Evolutionary conservation across 2,797 vertebrate species (phyloP), one percentile per base, ranked within the genome.

Genomic region (Microctenopoma stevenorrisi): DNA sequence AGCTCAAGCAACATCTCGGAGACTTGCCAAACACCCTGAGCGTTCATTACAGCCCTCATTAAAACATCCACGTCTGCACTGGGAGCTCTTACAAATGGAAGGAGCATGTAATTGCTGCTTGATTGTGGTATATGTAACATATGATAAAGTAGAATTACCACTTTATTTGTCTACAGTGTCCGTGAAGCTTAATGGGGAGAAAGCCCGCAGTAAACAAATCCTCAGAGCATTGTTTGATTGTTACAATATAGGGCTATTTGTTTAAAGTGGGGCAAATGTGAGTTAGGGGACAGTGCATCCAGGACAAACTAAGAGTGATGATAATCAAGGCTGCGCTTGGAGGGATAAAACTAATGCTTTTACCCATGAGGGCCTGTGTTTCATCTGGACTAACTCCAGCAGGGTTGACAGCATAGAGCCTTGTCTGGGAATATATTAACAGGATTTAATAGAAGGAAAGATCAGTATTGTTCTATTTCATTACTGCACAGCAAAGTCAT

Each of bases 31-130:
- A 94, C 90, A 94, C 93, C 89, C 94, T 91, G 91, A 94, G 92
- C 91, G 89, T 94, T 94, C 93, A 95, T 94, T 94, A 94, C 91
- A 87, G 85, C 90, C 81, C 93, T 94, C 93, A 94, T 95, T 94
- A 94, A 94, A 91, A 91, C 90, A 87, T 93, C 91, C 89, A 83
- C 82, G 86, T 91, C 89, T 72, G 82, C 86, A 84, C 81, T 90
- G 92, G 92, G 92, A 91, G 92, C 91, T 87, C 92, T 93, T 91
- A 89, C 89, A 92, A 91, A 90, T 90, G 86, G 90, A 91, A 90
- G 93, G 89, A 92, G 91, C 90, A 87, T 93, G 90, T 94, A 94
- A 94, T 94, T 92, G 93, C 91, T 64, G 90, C 89, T 91, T 93
- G 92, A 94, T 94, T 94, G 93, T 90, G 86, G 90, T 91, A 87